Base-by-base conservation (phyloP, 1,140 invertebrate species). In the Ceratosolen solmsi region DNA sequence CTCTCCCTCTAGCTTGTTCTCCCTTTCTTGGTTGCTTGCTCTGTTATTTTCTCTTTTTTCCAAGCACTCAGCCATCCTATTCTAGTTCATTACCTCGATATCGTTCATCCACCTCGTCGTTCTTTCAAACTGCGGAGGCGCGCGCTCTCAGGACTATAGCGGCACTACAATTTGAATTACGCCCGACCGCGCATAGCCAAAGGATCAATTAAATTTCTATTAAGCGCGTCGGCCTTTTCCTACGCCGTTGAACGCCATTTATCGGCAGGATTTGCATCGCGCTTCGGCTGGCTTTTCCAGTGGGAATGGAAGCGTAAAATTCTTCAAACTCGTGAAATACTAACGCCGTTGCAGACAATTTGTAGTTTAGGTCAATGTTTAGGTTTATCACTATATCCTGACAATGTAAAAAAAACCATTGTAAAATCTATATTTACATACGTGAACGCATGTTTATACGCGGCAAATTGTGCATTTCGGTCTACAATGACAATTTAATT, bases 201-300 rank as follows among this genome's bases (percentile, higher is more conserved):
- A 90, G 88, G 88, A 90, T 90, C 89, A 90, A 90, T 90, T 89
- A 90, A 90, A 90, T 90, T 90, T 89, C 89, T 90, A 90, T 90
- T 89, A 90, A 90, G 86, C 86, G 81, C 80, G 83, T 85, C 86
- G 87, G 82, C 82, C 86, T 87, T 89, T 89, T 88, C 84, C 84
- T 79, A 85, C 33, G 76, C 74, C 68, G 46, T 70, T 79, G 85
- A 84, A 80, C 84, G 75, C 83, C 87, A 86, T 87, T 88, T 87
- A 88, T 89, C 84, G 85, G 85, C 71, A 73, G 85, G 85, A 87
- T 87, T 87, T 85, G 82, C 85, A 80, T 82, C 63, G 80, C 70
- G 30, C 46, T 54, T 56, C 36, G 8, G 1, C 70, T 49, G 17
- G 49, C 46, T 46, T 70, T 76, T 81, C 68, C 56, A 85, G 63